Evolutionary conservation across 1,140 invertebrate genomes (phyloP).

Genomic region (Pseudachorutes palmiensis): DNA sequence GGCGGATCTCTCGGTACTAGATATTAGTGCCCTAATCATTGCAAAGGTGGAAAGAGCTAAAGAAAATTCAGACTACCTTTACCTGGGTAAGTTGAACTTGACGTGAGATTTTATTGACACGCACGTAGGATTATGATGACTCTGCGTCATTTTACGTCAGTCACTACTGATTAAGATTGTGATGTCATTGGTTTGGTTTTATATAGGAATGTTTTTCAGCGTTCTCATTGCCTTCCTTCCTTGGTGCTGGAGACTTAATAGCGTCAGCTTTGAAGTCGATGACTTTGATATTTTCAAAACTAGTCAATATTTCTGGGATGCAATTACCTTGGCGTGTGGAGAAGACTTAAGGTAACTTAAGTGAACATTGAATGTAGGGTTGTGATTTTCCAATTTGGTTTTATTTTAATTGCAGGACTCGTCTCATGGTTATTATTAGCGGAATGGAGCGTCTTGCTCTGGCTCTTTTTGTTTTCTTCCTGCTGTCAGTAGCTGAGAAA

Average conservation of each 20-base stretch:
- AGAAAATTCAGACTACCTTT: conserved; percentile 74
- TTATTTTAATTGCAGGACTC: conserved; percentile 51
- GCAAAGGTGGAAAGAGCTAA: conserved; percentile 72
- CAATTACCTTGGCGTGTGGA: conserved; percentile 26
- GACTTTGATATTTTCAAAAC: conserved; percentile 29
- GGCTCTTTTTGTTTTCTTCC: conserved; percentile 74
- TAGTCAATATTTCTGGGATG: conserved; percentile 22
- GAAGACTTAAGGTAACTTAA: conserved; percentile 25
- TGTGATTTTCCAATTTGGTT: neutral
- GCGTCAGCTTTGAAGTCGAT: conserved; percentile 22
- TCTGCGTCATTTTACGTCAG: no score
- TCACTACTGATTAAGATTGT: no score
- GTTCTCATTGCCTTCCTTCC: conserved; percentile 29
- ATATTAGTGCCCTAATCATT: conserved; percentile 89
- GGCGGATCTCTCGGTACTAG: conserved; percentile 81
- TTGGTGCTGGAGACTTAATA: conserved; percentile 33
- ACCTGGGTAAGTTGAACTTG: conserved; percentile 51
- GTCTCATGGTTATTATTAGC: conserved; percentile 56
- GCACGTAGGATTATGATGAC: no score
- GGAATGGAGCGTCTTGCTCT: conserved; percentile 63
- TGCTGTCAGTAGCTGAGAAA: conserved; percentile 86
- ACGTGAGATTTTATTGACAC: no score
- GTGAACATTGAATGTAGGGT: neutral
- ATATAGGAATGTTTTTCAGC: conserved; percentile 34
- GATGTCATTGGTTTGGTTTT: no score